Evolutionary conservation across 2,113 vertebrate species (phyloP).

Genomic region (Nipponia nippon): DNA sequence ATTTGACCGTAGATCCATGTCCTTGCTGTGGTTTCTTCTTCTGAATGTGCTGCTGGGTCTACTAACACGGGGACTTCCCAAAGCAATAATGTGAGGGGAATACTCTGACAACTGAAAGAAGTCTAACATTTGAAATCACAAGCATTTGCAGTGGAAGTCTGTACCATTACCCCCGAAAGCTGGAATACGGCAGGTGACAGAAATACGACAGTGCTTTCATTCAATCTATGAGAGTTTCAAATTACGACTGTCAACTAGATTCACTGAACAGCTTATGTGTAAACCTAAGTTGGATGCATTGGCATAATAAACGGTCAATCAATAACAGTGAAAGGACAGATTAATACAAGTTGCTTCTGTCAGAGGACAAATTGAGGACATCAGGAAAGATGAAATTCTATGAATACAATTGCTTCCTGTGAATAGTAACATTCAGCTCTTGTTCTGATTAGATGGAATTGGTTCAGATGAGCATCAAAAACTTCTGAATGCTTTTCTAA

Average conservation of each 20-base stretch:
- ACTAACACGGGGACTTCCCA: not conserved
- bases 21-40: not conserved
- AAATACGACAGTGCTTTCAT: not conserved
- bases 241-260: not conserved
- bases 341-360: slow-evolving; percentile 57
- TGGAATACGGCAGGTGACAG: not conserved
- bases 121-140: not conserved
- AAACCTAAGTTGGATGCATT: slow-evolving; percentile 33
- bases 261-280: not conserved
- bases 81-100: not conserved
- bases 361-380: slow-evolving; percentile 62
- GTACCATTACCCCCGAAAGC: not conserved
- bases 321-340: slow-evolving; percentile 21
- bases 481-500: slow-evolving; percentile 55
- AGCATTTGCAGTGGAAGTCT: not conserved
- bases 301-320: slow-evolving; percentile 28
- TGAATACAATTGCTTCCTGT: slow-evolving; percentile 60
- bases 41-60: not conserved
- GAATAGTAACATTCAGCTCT: slow-evolving; percentile 53
- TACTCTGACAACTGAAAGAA: not conserved
- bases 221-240: not conserved
- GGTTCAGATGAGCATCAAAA: slow-evolving; percentile 63
- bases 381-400: slow-evolving; percentile 55
- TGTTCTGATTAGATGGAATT: slow-evolving; percentile 63
- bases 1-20: not conserved